These are phyloP conservation scores for Thaumatotibia leucotreta DNA, from an alignment of 1,140 invertebrate genomes.

Conservation along the genomic window DNA sequence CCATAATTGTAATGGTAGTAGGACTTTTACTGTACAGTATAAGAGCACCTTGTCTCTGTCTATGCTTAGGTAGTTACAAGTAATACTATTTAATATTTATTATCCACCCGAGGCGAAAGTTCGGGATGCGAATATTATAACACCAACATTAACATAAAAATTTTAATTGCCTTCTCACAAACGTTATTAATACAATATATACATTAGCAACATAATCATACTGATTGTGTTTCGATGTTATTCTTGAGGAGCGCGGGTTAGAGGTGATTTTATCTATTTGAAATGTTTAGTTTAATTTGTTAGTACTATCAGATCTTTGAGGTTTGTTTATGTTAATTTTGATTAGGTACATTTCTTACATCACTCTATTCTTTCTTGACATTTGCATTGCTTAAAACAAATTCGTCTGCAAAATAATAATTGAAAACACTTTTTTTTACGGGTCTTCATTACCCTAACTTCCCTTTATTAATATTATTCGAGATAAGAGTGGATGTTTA, in stretches of 20 bases:
- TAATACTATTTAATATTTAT: not conserved
- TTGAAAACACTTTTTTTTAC: not conserved
- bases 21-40: no score
- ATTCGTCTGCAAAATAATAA: not conserved
- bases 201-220: constrained; percentile 25
- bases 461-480: constrained; percentile 6
- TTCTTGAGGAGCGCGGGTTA: not conserved
- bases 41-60: no score
- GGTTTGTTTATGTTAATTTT: not conserved
- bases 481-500: constrained; percentile 24
- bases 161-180: constrained; percentile 60
- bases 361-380: not conserved
- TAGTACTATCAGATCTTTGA: not conserved
- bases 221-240: constrained; percentile 34
- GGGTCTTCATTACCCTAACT: not conserved
- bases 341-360: not conserved
- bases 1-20: no score
- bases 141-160: constrained; percentile 62
- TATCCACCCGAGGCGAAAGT: not conserved
- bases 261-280: not conserved
- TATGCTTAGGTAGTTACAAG: no score
- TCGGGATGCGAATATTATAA: not conserved
- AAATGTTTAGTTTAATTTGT: not conserved
- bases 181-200: constrained; percentile 48
- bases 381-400: no score